These are phyloP conservation scores for Lithodes maja DNA, from an alignment of 2,888 invertebrate genomes.

Conservation along the genomic window DNA sequence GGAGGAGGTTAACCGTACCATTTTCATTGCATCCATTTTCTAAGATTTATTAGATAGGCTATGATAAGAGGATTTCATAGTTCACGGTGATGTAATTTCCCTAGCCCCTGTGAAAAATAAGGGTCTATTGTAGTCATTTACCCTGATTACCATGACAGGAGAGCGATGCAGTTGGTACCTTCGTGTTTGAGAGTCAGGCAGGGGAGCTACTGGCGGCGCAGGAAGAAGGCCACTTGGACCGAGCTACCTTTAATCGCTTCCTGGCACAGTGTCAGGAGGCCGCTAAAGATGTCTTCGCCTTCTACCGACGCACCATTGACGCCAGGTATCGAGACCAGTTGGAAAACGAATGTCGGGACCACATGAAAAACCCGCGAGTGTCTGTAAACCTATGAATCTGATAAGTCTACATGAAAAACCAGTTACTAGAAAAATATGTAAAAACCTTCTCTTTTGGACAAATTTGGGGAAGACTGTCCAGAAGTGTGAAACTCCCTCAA, in stretches of 20 bases:
- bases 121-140: not conserved
- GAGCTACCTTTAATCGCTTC: conserved; percentile 82
- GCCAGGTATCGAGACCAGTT: conserved; percentile 13
- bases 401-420: no score
- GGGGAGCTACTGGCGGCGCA: conserved; percentile 79
- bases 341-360: no score
- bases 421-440: no score
- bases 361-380: no score
- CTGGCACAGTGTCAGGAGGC: conserved; percentile 81
- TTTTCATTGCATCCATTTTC: not conserved
- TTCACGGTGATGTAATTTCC: no score
- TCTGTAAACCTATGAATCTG: no score
- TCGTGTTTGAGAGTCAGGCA: conserved; percentile 83
- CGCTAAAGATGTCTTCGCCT: conserved; percentile 82
- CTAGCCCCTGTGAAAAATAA: not conserved
- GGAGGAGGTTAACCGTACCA: not conserved
- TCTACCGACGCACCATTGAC: conserved; percentile 79
- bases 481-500: no score
- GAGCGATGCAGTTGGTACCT: conserved; percentile 81
- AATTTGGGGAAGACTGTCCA: no score
- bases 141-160: conserved; percentile 74
- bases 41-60: not conserved
- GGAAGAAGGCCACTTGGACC: conserved; percentile 83
- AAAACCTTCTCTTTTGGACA: no score
- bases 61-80: not conserved